Percentiles rank a stretch among this genome's conserved stretches.
Evolutionary conservation across 2,113 vertebrate genomes (phyloP).

Genomic region (Aptenodytes patagonicus): DNA sequence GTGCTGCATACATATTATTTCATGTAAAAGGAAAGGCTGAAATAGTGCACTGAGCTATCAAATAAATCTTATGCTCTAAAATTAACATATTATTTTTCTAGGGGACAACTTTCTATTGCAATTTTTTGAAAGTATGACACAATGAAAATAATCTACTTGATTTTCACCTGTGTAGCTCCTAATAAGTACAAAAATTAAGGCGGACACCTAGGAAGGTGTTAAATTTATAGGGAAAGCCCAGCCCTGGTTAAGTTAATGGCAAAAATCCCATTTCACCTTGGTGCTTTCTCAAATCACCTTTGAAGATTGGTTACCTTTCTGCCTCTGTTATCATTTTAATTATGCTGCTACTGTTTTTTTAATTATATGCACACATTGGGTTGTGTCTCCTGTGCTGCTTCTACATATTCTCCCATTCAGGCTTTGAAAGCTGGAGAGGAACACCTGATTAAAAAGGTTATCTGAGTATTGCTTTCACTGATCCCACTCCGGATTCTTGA

Average conservation of each 20-base stretch:
- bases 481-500: background rate
- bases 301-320: background rate
- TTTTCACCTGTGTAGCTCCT: background rate
- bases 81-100: background rate
- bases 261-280: background rate
- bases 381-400: background rate
- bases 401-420: background rate
- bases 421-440: background rate
- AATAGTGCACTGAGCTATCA: background rate
- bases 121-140: background rate
- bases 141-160: background rate
- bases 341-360: background rate
- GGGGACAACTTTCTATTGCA: background rate
- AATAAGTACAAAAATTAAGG: background rate
- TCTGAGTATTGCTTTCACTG: background rate
- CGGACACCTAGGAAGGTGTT: background rate
- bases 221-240: background rate
- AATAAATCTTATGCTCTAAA: background rate
- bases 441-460: background rate
- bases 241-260: background rate
- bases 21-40: background rate
- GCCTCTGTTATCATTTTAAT: background rate
- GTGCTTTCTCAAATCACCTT: background rate
- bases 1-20: background rate
- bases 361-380: background rate